Evolutionary conservation across 2,888 invertebrate species (phyloP).

Genomic region (Tipula confusa): DNA sequence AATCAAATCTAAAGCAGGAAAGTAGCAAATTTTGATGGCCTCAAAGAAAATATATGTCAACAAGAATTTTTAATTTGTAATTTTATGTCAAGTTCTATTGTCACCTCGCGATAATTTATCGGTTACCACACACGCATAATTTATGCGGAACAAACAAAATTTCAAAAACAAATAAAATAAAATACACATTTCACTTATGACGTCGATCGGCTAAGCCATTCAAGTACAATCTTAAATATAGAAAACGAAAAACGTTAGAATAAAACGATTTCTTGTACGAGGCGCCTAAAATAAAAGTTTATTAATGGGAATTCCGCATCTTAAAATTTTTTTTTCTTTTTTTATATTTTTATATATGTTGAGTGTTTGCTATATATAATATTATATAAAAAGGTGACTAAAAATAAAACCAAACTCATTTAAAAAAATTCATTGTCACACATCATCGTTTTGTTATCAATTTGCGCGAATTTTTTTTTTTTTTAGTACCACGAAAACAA

Average conservation of each 20-base stretch:
- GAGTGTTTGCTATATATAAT: too few species aligned
- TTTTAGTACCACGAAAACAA: not conserved
- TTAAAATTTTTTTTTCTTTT: not conserved
- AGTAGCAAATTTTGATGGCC: not conserved
- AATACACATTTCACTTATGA: not conserved
- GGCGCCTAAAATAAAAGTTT: not conserved
- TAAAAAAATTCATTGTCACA: not conserved
- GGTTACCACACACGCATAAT: not conserved
- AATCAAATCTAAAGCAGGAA: not conserved
- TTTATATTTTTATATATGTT: not conserved
- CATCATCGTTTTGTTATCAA: not conserved
- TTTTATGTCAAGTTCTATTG: not conserved
- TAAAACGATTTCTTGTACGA: not conserved
- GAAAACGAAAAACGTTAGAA: not conserved
- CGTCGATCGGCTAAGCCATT: not conserved
- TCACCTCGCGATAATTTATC: not conserved
- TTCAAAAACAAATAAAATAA: not conserved
- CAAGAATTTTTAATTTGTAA: not conserved
- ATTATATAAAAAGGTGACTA: not conserved
- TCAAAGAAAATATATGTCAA: not conserved
- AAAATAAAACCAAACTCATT: not conserved
- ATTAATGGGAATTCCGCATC: not conserved
- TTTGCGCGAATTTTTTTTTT: not conserved
- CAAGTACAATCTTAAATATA: not conserved
- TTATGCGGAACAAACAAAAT: not conserved